Conservation (phyloP, 2,888 invertebrate genomes). For the Cantharis lateralis region DNA sequence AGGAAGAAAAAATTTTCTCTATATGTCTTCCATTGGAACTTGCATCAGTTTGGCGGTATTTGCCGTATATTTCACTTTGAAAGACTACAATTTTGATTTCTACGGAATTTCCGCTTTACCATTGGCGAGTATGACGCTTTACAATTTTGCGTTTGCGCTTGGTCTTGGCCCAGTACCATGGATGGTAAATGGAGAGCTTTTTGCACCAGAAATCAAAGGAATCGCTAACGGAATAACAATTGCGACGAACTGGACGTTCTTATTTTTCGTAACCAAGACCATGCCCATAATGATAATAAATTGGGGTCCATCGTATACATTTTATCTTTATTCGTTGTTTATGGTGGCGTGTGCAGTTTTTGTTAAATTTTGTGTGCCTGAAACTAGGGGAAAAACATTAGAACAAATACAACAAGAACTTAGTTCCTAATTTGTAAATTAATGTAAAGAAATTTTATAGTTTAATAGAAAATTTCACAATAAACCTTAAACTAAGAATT, state of each 20-base stretch:
- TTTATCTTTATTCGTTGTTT: constrained; percentile 30
- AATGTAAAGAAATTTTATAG: too few relatives aligned
- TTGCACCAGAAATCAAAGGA: constrained; percentile 32
- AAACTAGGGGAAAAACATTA: constrained; percentile 23
- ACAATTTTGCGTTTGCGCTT: constrained; percentile 27
- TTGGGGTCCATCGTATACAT: constrained; percentile 26
- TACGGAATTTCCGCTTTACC: constrained; percentile 24
- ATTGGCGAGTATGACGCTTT: constrained; percentile 24
- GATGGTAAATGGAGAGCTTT: constrained; percentile 32
- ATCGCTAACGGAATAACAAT: constrained; percentile 31
- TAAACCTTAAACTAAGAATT: too few relatives aligned
- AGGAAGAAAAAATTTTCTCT: constrained; percentile 66
- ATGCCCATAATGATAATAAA: constrained; percentile 26
- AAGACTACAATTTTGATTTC: constrained; percentile 2
- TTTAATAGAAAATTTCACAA: too few relatives aligned
- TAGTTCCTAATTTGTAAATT: not conserved
- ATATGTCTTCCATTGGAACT: constrained; percentile 16
- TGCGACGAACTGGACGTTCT: constrained; percentile 27
- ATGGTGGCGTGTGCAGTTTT: constrained; percentile 24
- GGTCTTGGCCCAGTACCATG: constrained; percentile 34
- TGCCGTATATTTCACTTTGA: constrained; percentile 13
- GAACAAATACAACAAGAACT: constrained; percentile 23
- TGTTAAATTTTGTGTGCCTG: constrained; percentile 32
- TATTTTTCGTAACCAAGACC: constrained; percentile 30
- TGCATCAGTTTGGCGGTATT: constrained; percentile 8